These are phyloP conservation scores for Nymphalis c-album DNA, from an alignment of 2,888 invertebrate species.

Conservation along the genomic window DNA sequence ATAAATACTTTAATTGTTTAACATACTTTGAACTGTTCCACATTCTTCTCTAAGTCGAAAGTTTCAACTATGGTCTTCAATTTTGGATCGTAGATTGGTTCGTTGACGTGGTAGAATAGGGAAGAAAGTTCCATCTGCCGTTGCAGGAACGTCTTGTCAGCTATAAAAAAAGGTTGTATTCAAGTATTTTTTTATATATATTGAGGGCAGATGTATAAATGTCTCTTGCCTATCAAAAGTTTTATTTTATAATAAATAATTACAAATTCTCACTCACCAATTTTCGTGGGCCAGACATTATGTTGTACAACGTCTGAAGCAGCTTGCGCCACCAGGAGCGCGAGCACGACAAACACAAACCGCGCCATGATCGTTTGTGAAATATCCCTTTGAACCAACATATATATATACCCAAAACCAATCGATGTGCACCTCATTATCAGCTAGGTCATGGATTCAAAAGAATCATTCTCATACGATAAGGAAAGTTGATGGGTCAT, in stretches of 20 bases:
- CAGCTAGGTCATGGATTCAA: conserved; percentile 24
- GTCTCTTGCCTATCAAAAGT: too few relatives aligned
- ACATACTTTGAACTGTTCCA: conserved; percentile 74
- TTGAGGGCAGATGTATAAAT: too few relatives aligned
- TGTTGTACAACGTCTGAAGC: conserved; percentile 53
- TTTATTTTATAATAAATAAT: neutral
- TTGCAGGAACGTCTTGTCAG: conserved; percentile 71
- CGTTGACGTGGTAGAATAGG: conserved; percentile 78
- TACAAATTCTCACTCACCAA: conserved; percentile 56
- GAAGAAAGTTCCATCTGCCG: conserved; percentile 70
- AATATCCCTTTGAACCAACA: conserved; percentile 25
- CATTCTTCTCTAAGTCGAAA: conserved; percentile 78
- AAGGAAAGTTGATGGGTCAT: neutral
- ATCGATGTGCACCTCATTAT: conserved; percentile 23
- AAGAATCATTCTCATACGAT: conserved; percentile 6
- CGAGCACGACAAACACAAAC: conserved; percentile 55
- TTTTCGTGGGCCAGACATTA: conserved; percentile 47
- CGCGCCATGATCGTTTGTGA: conserved; percentile 59
- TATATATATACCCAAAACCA: conserved; percentile 43
- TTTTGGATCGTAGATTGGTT: conserved; percentile 80
- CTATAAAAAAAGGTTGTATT: conserved; percentile 50
- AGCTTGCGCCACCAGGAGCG: conserved; percentile 57
- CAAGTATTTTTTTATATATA: too few relatives aligned
- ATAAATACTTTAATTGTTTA: neutral
- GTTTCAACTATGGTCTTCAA: conserved; percentile 70